These are phyloP conservation scores for Platysteira castanea DNA, from an alignment of 2,113 vertebrate species.

Conservation along the genomic window DNA sequence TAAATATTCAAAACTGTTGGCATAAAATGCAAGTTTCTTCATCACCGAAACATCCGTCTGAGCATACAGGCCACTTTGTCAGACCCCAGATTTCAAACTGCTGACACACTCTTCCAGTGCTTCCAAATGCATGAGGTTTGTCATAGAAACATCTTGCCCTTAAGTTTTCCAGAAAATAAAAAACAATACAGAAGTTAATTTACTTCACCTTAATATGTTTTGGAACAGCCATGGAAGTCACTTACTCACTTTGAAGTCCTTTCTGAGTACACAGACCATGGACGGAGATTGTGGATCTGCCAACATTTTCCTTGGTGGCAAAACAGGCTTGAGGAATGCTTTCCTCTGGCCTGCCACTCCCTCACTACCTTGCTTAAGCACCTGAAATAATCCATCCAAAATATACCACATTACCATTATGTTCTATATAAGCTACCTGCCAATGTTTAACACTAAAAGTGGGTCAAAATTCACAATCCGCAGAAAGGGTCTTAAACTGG, in stretches of 20 bases:
- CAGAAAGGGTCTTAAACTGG: background rate
- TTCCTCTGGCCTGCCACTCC: background rate
- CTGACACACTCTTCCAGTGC: background rate
- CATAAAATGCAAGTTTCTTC: background rate
- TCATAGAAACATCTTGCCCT: background rate
- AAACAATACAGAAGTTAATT: background rate
- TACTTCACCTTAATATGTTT: background rate
- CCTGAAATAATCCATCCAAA: background rate
- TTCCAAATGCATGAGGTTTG: background rate
- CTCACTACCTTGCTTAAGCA: background rate
- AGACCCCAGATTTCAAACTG: background rate
- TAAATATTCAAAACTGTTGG: slow-evolving; percentile 4
- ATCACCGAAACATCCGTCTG: background rate
- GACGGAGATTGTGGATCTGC: background rate
- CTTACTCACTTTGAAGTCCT: background rate
- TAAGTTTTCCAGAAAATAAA: background rate
- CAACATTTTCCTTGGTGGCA: background rate
- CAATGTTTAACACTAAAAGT: background rate
- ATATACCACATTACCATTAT: background rate
- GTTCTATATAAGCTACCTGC: background rate
- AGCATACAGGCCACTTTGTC: background rate
- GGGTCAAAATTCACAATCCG: background rate
- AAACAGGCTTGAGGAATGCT: background rate
- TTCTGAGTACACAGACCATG: background rate
- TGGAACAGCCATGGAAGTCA: background rate